A percentile compares a stretch with the other conserved stretches of the same genome.
phyloP scores from a whole-genome alignment of 1,140 invertebrate species.

The Cardiocondyla obscurior region DNA sequence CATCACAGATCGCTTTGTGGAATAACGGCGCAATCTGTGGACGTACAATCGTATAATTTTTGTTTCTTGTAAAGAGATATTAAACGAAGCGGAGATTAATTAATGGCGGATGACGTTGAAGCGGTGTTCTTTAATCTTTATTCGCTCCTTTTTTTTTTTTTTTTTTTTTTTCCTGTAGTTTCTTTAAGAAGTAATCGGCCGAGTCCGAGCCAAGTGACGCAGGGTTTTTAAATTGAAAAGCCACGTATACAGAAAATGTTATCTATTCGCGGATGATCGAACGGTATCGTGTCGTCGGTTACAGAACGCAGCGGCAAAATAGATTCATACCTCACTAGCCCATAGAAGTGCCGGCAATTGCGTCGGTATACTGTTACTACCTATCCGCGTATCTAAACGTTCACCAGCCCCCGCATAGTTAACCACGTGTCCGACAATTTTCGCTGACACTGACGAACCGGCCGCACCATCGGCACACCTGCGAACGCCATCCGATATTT shows the following conservation, averaged over 20 bases:
- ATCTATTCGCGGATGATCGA: constrained; percentile 32
- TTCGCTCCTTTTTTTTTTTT: not conserved
- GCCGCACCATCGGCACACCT: constrained; percentile 76
- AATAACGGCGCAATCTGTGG: not conserved
- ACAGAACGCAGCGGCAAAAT: constrained; percentile 12
- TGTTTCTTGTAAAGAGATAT: too few relatives aligned
- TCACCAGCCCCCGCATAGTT: constrained; percentile 43
- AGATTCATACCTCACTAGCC: constrained; percentile 38
- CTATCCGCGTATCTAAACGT: constrained; percentile 35
- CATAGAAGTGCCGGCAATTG: constrained; percentile 28
- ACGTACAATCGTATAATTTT: too few relatives aligned
- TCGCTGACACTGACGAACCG: constrained; percentile 77
- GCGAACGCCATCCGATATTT: constrained; percentile 77
- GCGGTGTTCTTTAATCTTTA: not conserved
- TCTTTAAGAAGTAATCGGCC: not conserved
- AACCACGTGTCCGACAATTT: constrained; percentile 73
- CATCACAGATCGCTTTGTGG: not conserved
- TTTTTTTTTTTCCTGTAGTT: not conserved
- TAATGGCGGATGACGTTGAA: not conserved
- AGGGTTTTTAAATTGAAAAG: not conserved
- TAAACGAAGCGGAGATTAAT: not conserved
- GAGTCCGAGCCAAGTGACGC: not conserved
- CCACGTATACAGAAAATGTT: not conserved
- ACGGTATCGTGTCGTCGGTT: constrained; percentile 5
- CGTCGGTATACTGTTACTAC: constrained; percentile 18